Percentiles rank a stretch among this genome's conserved stretches.
Evolutionary conservation across 2,797 vertebrate species (phyloP).

Genomic region (Takifugu ocellatus): DNA sequence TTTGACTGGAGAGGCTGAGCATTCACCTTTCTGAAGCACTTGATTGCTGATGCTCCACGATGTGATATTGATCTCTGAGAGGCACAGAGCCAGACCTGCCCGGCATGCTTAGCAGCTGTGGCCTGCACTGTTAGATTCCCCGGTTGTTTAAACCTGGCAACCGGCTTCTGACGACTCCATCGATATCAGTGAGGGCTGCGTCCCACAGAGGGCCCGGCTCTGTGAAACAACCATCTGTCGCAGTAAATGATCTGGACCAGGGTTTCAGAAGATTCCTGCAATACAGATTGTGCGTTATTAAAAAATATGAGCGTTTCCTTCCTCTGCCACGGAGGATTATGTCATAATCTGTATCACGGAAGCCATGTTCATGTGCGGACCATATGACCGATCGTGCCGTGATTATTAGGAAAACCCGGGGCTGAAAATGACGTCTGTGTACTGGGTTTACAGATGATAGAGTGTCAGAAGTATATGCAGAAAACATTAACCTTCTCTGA

Average conservation of each 20-base stretch:
- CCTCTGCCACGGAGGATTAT: constrained; percentile 18
- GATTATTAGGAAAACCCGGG: constrained; percentile 26
- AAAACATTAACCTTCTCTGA: neutral
- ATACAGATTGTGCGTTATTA: constrained; percentile 28
- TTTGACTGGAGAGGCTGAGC: constrained; percentile 50
- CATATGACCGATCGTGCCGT: constrained; percentile 35
- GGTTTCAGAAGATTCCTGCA: constrained; percentile 17
- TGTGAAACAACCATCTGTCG: constrained; percentile 37
- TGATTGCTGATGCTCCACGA: constrained; percentile 59
- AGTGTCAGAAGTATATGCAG: constrained; percentile 9
- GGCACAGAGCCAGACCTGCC: constrained; percentile 44
- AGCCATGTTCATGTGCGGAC: constrained; percentile 32
- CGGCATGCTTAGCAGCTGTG: constrained; percentile 55
- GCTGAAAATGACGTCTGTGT: constrained; percentile 29
- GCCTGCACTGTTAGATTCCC: constrained; percentile 54
- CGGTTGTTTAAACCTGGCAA: constrained; percentile 52
- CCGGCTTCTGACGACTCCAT: constrained; percentile 54
- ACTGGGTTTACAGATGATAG: constrained; percentile 9
- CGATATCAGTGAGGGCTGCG: constrained; percentile 37
- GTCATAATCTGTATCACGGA: constrained; percentile 27
- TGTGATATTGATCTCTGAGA: constrained; percentile 59
- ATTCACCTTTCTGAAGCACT: constrained; percentile 33
- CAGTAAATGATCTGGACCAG: constrained; percentile 17
- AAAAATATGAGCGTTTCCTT: constrained; percentile 43
- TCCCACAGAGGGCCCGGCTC: constrained; percentile 19